Conservation (phyloP, 2,113 vertebrate species). For the Carassius auratus region DNA sequence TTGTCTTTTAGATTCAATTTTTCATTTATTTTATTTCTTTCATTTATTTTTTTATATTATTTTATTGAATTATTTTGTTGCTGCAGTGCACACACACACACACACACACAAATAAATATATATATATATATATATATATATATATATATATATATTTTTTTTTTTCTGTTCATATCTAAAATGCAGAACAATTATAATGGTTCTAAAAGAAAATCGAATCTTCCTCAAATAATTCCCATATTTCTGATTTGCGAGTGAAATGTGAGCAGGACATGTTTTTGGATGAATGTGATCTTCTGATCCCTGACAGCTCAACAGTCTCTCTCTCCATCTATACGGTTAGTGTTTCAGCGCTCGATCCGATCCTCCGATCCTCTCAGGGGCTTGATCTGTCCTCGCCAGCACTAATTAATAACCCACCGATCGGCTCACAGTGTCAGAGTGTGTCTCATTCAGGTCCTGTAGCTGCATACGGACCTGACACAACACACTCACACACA, state of each 20-base stretch:
- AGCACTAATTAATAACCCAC: background rate
- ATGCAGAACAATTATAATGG: background rate
- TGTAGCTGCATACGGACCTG: conserved; percentile 1
- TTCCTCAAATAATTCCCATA: too few relatives aligned
- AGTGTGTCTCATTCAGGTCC: conserved; percentile 19
- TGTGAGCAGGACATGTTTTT: background rate
- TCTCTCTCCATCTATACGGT: background rate
- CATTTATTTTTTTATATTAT: too few relatives aligned
- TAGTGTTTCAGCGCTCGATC: conserved; percentile 10
- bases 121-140: too few relatives aligned
- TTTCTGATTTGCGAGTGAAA: background rate
- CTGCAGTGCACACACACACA: too few relatives aligned
- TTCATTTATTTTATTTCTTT: background rate
- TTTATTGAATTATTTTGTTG: too few relatives aligned
- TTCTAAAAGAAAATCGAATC: background rate
- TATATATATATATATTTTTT: too few relatives aligned
- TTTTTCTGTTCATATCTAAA: too few relatives aligned
- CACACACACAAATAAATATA: too few relatives aligned
- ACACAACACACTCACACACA: background rate
- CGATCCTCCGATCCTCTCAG: background rate
- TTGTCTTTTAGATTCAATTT: background rate
- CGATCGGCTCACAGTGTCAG: background rate
- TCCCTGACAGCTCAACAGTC: background rate
- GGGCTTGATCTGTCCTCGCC: background rate
- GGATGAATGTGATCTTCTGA: background rate